A percentile compares a stretch with the other conserved stretches of the same genome.
Conservation (phyloP, 1,140 invertebrate genomes). For the Papilio machaon region DNA sequence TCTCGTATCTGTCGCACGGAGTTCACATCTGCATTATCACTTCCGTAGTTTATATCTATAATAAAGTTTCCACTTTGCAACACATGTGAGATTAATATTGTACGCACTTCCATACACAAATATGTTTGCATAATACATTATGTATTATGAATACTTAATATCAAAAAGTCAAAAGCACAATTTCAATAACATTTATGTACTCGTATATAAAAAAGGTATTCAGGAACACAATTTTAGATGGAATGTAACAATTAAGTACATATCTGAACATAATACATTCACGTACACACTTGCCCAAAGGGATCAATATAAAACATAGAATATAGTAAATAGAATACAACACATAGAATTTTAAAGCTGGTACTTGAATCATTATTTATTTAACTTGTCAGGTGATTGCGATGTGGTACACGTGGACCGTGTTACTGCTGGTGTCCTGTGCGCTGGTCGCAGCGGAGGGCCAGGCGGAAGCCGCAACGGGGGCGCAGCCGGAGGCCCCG, state of each 20-base stretch:
- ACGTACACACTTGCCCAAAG: no score
- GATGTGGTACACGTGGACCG: conserved; percentile 77
- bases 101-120: conserved; percentile 4
- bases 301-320: no score
- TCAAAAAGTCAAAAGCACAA: neutral
- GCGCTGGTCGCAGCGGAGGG: conserved; percentile 66
- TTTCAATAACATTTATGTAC: neutral
- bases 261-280: no score
- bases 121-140: neutral
- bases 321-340: no score
- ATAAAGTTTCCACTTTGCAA: conserved; percentile 34
- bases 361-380: neutral
- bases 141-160: no score
- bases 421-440: conserved; percentile 73
- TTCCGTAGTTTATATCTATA: conserved; percentile 31
- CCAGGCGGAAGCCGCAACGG: conserved; percentile 40
- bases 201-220: no score
- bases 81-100: conserved; percentile 20
- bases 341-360: neutral
- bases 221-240: no score
- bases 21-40: conserved; percentile 36
- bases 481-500: conserved; percentile 29
- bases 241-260: neutral
- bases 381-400: conserved; percentile 71
- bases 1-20: conserved; percentile 28